Percentiles rank a stretch among this genome's conserved stretches.
Conservation (phyloP, 2,888 invertebrate genomes). For the Peribatodes rhomboidaria region DNA sequence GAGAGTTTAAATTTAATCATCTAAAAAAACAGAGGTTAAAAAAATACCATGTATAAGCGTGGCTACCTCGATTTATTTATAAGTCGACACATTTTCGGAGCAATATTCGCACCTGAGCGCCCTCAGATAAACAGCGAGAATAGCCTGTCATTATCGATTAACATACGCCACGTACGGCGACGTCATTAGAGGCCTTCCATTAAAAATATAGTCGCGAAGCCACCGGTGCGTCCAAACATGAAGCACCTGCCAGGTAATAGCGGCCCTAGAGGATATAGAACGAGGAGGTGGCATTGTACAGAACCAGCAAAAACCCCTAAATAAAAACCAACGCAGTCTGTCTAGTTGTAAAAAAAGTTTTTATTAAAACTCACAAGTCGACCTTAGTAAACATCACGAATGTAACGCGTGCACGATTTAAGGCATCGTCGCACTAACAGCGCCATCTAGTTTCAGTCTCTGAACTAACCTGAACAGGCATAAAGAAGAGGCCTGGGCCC, state of each 20-base stretch:
- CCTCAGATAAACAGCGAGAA: slow-evolving; percentile 38
- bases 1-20: background rate
- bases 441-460: too few relatives aligned
- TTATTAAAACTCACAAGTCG: too few relatives aligned
- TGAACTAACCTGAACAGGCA: too few relatives aligned
- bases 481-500: too few relatives aligned
- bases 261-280: slow-evolving; percentile 3
- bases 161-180: slow-evolving; percentile 39
- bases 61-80: slow-evolving; percentile 14
- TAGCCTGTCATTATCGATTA: slow-evolving; percentile 41
- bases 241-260: slow-evolving; percentile 53
- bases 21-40: slow-evolving; percentile 2
- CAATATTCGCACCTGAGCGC: slow-evolving; percentile 17
- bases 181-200: slow-evolving; percentile 51
- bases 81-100: slow-evolving; percentile 25
- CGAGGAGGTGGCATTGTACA: background rate
- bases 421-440: too few relatives aligned
- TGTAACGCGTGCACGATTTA: too few relatives aligned
- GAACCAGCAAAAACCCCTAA: too few relatives aligned
- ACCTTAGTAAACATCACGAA: too few relatives aligned
- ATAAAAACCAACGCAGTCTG: too few relatives aligned
- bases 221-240: slow-evolving; percentile 59
- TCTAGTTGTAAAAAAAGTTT: too few relatives aligned
- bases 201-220: slow-evolving; percentile 51
- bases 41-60: slow-evolving; percentile 17